Percentiles rank a stretch among this genome's conserved stretches.
phyloP scores from a whole-genome alignment of 2,888 invertebrate genomes.

The Aromia moschata region DNA sequence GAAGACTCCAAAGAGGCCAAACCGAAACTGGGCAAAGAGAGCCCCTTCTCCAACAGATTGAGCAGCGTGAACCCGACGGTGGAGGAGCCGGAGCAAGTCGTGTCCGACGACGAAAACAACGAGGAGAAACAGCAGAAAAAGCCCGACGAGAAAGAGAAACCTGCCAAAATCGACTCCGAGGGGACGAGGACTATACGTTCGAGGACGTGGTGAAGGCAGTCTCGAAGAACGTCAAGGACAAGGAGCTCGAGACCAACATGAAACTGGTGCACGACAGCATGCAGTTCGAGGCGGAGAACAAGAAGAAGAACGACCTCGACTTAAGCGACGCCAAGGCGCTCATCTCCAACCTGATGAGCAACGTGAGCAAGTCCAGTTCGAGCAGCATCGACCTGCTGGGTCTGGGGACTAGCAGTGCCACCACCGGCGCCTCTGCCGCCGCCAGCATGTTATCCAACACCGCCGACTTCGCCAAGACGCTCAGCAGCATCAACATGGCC shows the following conservation, averaged over 20 bases:
- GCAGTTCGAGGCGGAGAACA: constrained; percentile 45
- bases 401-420: constrained; percentile 24
- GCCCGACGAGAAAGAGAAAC: constrained; percentile 52
- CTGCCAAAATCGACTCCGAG: constrained; percentile 67
- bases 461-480: constrained; percentile 46
- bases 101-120: constrained; percentile 37
- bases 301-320: constrained; percentile 54
- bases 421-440: constrained; percentile 2
- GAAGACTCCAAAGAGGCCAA: constrained; percentile 41
- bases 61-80: constrained; percentile 60
- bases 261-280: constrained; percentile 52
- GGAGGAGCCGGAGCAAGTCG: constrained; percentile 42
- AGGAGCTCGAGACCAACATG: constrained; percentile 65
- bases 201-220: constrained; percentile 84
- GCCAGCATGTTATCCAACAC: constrained; percentile 40
- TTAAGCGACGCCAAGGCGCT: constrained; percentile 69
- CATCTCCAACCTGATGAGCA: constrained; percentile 72
- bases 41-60: constrained; percentile 65
- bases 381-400: constrained; percentile 40
- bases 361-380: constrained; percentile 42
- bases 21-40: constrained; percentile 33
- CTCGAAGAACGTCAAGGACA: constrained; percentile 76
- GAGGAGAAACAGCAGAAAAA: constrained; percentile 40
- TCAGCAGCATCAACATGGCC: constrained; percentile 50
- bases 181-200: constrained; percentile 86